Conservation (phyloP, 2,888 invertebrate species). For the Mellilla xanthometata region DNA sequence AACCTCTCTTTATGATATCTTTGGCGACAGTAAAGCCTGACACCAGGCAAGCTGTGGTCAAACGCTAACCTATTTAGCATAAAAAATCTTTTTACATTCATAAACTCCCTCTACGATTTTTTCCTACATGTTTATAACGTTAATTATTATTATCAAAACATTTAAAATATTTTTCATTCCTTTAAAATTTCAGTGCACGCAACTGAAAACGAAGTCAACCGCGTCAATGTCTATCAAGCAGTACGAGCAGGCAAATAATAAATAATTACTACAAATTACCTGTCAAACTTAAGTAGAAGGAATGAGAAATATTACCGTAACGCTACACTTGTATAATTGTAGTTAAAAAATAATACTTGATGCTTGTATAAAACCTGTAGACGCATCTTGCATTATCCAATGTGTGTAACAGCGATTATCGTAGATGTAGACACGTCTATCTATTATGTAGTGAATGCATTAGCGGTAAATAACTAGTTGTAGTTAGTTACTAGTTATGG, state of each 20-base stretch:
- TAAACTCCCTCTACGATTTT: too few species aligned
- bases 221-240: constrained; percentile 45
- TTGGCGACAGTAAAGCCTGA: too few species aligned
- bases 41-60: too few species aligned
- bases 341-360: constrained; percentile 7
- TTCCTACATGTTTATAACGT: too few species aligned
- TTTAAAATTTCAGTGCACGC: constrained; percentile 65
- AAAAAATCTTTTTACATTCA: too few species aligned
- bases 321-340: constrained; percentile 16
- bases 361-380: constrained; percentile 3
- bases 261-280: neutral
- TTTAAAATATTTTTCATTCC: constrained; percentile 60
- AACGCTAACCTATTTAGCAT: too few species aligned
- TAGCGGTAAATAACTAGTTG: neutral
- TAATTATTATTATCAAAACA: too few species aligned
- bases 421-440: constrained; percentile 5
- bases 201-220: constrained; percentile 54
- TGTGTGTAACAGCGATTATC: constrained; percentile 6
- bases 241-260: constrained; percentile 34
- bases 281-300: constrained; percentile 41
- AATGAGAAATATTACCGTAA: constrained; percentile 52
- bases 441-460: constrained; percentile 3
- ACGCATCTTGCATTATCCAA: constrained; percentile 6
- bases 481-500: too few species aligned
- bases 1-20: too few species aligned